Evolutionary conservation across 2,113 vertebrate genomes (phyloP), one percentile per base, ranked within the genome.

Genomic region (Ifrita kowaldi): DNA sequence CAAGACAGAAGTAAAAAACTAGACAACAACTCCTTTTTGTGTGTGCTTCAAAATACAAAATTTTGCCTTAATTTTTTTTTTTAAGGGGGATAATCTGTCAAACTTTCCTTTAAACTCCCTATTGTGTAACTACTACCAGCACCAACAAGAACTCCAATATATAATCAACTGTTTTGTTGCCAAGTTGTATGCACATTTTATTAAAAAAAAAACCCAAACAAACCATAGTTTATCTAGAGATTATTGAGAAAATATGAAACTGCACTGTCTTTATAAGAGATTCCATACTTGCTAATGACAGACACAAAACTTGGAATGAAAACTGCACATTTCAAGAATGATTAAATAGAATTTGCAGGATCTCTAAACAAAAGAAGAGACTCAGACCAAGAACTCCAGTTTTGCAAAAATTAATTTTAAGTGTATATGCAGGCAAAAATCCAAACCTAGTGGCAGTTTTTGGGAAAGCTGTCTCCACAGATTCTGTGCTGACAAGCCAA

Each of bases 381-480:
- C 63, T 55, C 50, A 85, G n/a, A 93, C 9, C 30, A 84, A 77
- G 13, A 57, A 53, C 46, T 76, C n/a, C 4, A 69, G 46, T 52
- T 88, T 32, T 77, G 10, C 11, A 90, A 60, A 87, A 91, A 82
- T 23, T 69, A 37, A 44, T 81, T 89, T 86, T 49, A 79, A 95
- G 46, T 50, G 55, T 46, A 69, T 32, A 80, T 10, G 19, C 63
- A 77, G 70, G 75, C n/a, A 87, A 90, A 95, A 88, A n/a, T 33
- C 62, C 50, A 80, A 88, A 96, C 46, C 79, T 65, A 93, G 63
- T 41, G 80, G 78, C 84, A 94, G 71, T 90, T 91, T 93, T 83
- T 32, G 24, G 37, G 91, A 95, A 95, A 96, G 82, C 84, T 93
- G 79, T 74, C 67, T 90, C 50, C 75, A 95, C 75, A 94, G 87